Evolutionary conservation across 2,113 vertebrate species (phyloP), one percentile per base, ranked within the genome.

Genomic region (Cynoglossus semilaevis): DNA sequence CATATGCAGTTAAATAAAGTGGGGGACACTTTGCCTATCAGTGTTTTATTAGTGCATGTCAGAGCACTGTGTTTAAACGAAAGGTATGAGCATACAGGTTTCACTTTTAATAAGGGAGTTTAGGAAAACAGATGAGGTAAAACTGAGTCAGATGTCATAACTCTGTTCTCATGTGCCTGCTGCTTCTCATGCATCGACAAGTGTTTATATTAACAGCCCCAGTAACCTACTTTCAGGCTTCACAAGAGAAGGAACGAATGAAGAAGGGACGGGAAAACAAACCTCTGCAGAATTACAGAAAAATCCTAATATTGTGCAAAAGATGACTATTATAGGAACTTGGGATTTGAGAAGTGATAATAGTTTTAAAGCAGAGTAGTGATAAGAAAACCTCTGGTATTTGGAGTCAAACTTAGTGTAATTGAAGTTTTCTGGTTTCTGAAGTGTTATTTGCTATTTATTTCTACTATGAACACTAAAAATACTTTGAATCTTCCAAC

Each of bases 171-270:
- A 2, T n/a, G 17, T 47, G 54, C 9, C 7, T 15, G 51, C n/a
- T 45, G 71, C 38, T 64, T 78, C 56, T n/a, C 37, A 38, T 47
- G 58, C 59, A 19, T 47, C 17, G 61, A 77, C 71, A 82, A 76
- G 77, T 75, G 68, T 60, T 51, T 38, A 9, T 38, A 43, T 58
- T 62, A 81, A 72, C 74, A n/a, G 65, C 10, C 51, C 47, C 46
- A 1, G 48, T 62, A 60, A 63, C 61, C 67, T 67, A 15, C 67
- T 57, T 29, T 67, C 57, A 17, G 34, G 49, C 70, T 64, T 41
- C 35, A 17, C 0, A 42, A 65, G 76, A 70, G 70, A n/a, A n/a
- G n/a, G n/a, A n/a, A n/a, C 41, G 64, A 5, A 1, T 9, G 22
- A 14, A 58, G 45, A 59, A 70, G 50, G 14, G 46, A 45, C 51